Evolutionary conservation across 2,797 vertebrate genomes (phyloP).

Genomic region (Lagodon rhomboides): DNA sequence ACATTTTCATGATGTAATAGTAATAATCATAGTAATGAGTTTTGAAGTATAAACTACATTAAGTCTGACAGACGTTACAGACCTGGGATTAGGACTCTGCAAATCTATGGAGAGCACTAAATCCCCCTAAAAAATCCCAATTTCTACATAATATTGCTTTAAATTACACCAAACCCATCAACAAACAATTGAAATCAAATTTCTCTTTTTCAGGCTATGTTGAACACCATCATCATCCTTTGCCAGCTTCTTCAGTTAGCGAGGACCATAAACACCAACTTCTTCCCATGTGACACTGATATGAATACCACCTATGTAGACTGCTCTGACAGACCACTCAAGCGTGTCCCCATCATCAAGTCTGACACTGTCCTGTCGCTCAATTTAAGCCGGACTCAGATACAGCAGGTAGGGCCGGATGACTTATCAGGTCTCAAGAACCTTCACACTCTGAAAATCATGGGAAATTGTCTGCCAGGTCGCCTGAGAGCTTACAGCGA

Average conservation of each 20-base stretch:
- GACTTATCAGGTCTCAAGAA: slow-evolving; percentile 81
- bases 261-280: slow-evolving; percentile 76
- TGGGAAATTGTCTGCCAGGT: slow-evolving; percentile 84
- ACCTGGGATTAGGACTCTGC: too few relatives aligned
- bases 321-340: slow-evolving; percentile 82
- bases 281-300: slow-evolving; percentile 88
- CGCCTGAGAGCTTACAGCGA: slow-evolving; percentile 62
- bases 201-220: slow-evolving; percentile 70
- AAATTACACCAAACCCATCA: background rate
- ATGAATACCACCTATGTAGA: slow-evolving; percentile 71
- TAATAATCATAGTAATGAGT: too few relatives aligned
- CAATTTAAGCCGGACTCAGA: slow-evolving; percentile 80
- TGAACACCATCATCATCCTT: slow-evolving; percentile 65
- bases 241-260: slow-evolving; percentile 65
- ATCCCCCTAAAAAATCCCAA: too few relatives aligned
- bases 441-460: slow-evolving; percentile 83
- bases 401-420: slow-evolving; percentile 66
- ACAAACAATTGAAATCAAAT: slow-evolving; percentile 12
- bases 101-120: too few relatives aligned
- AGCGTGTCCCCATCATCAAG: slow-evolving; percentile 76
- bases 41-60: too few relatives aligned
- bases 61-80: too few relatives aligned
- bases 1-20: too few relatives aligned
- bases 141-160: too few relatives aligned
- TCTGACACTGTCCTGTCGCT: slow-evolving; percentile 75